These are phyloP conservation scores for Brachionus asplanchnoidis DNA, from an alignment of 1,140 invertebrate genomes.

Conservation along the genomic window DNA sequence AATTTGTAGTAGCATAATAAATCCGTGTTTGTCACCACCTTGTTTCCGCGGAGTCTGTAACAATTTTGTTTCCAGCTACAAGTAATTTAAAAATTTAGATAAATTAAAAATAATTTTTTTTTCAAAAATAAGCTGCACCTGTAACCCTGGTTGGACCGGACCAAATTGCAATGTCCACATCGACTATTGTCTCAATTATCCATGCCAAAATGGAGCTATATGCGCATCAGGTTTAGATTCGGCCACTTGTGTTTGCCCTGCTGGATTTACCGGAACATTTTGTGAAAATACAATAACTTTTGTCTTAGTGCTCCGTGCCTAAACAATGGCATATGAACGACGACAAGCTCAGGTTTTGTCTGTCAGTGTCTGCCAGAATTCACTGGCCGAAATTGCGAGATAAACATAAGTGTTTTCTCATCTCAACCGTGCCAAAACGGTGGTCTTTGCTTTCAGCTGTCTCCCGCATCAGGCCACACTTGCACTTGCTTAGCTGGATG, in stretches of 20 bases:
- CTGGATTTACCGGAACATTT: constrained; percentile 32
- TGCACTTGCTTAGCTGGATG: constrained; percentile 25
- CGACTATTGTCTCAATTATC: constrained; percentile 44
- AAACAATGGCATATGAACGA: constrained; percentile 19
- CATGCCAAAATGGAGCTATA: constrained; percentile 81
- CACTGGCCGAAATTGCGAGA: constrained; percentile 34
- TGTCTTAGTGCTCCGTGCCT: constrained; percentile 25
- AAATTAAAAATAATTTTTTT: not conserved
- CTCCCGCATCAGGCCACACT: constrained; percentile 44
- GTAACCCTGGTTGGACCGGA: constrained; percentile 87
- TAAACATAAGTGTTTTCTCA: not conserved
- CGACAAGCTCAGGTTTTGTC: constrained; percentile 16
- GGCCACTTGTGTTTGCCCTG: constrained; percentile 29
- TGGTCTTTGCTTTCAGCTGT: constrained; percentile 68
- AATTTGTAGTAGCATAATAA: constrained; percentile 43
- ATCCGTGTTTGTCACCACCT: constrained; percentile 35
- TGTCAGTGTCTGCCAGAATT: constrained; percentile 47
- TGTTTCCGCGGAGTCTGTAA: constrained; percentile 32
- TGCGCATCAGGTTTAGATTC: constrained; percentile 62
- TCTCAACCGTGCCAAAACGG: constrained; percentile 35
- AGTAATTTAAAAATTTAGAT: not conserved
- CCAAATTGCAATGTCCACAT: constrained; percentile 56
- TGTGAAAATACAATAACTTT: constrained; percentile 17
- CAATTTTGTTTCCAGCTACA: constrained; percentile 24
- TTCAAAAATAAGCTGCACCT: constrained; percentile 77